Base-by-base conservation (phyloP, 2,888 invertebrate genomes). In the Sphaerophoria taeniata region DNA sequence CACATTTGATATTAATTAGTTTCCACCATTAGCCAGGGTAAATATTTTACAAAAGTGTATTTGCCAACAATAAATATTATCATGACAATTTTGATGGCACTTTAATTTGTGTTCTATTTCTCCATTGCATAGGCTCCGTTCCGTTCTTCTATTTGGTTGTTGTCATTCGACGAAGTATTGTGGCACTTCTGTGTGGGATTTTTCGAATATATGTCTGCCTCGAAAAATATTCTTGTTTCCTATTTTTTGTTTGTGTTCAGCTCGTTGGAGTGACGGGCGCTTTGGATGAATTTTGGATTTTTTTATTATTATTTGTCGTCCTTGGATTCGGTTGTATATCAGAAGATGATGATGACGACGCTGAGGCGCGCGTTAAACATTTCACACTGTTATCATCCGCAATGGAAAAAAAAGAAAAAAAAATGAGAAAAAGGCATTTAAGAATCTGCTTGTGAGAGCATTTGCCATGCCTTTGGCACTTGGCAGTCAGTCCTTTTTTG, bases 1-100 rank as follows among this genome's bases (percentile, higher is more conserved):
- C 79, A 84, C 67, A 81, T 85, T 85, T 85, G 72, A 81, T 85
- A 81, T 85, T 81, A 81, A 85, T 85, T 85, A 85, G 80, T 80
- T 85, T 85, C 72, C 81, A 76, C 80, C 80, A 85, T 85, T 85
- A 85, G 72, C 84, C 56, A 72, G 76, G 72, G 72, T 72, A 81
- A 85, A 85, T 85, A 85, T 80, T 81, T 81, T 73, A 69, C 81
- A 53, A 34, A 76, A 85, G 76, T 81, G 65, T 85, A 85, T 85
- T 85, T 85, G 69, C 85, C 67, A 76, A 65, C 72, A 72, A 81
- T 84, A 80, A 83, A 83, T 79, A 74, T 79, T 65, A 53, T 74
- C 53, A 53, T 79, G 67, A 71, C 74, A 79, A 75, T 79, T 79
- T 74, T 83, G 65, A 71, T 72, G 80, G 75, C 49, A 75, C 61